Conservation (phyloP, 1,140 invertebrate species). For the Lepidurus arcticus region DNA sequence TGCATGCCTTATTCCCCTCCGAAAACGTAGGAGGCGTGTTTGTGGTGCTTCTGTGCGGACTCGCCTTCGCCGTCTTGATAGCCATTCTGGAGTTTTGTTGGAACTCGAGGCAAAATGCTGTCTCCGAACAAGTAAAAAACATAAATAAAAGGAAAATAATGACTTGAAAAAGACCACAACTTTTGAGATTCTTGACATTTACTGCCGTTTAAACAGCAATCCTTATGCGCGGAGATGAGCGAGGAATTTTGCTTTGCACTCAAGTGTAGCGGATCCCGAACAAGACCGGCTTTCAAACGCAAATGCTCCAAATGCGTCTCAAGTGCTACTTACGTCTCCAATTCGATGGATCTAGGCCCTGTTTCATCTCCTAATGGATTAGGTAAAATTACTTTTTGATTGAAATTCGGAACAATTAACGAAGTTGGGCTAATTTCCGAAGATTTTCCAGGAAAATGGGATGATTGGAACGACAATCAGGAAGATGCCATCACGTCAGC, state of each 20-base stretch:
- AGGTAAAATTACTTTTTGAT: constrained; percentile 34
- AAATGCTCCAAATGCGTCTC: constrained; percentile 62
- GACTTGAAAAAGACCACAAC: constrained; percentile 40
- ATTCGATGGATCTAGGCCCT: constrained; percentile 44
- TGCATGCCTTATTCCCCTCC: neutral
- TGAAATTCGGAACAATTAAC: constrained; percentile 8
- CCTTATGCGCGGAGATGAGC: constrained; percentile 72
- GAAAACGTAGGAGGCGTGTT: constrained; percentile 72
- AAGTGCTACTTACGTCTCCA: constrained; percentile 47
- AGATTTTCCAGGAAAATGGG: constrained; percentile 27
- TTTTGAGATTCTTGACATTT: constrained; percentile 44
- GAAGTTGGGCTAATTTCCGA: neutral
- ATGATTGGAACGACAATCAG: neutral
- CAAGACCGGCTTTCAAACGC: constrained; percentile 55
- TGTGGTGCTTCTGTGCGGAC: constrained; percentile 73
- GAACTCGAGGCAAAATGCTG: constrained; percentile 64
- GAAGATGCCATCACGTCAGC: neutral
- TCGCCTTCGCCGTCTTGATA: constrained; percentile 65
- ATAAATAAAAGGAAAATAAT: constrained; percentile 17
- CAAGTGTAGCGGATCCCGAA: constrained; percentile 61
- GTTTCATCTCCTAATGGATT: constrained; percentile 25
- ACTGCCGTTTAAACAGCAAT: constrained; percentile 54
- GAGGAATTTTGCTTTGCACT: constrained; percentile 72
- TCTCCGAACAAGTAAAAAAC: constrained; percentile 57
- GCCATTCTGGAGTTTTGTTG: constrained; percentile 76